Evolutionary conservation across 2,888 invertebrate species (phyloP), one percentile per base, ranked within the genome.

Genomic region (Ormyrus thymus): DNA sequence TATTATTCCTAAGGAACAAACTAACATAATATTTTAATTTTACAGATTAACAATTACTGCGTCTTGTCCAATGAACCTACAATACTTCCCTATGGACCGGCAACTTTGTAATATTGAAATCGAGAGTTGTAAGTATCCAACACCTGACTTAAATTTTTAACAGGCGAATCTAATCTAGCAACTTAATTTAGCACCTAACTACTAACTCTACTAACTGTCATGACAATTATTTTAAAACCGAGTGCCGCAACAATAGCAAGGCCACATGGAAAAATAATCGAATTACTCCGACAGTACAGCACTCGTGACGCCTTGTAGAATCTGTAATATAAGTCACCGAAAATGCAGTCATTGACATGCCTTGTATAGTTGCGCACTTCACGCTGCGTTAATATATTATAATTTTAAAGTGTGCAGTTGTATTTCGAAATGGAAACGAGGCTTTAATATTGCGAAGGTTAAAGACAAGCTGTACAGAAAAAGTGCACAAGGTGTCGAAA

Each of bases 41-140:
- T 93, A 66, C 93, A 97, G 97, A 90, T 94, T 98, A 91, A 98
- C 97, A 84, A 97, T 98, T 87, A 98, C 97, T 83, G 97, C 97
- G 83, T 97, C 97, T 85, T 98, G 98, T 91, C 97, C 97, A 78
- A 97, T 98, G 97, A 96, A 97, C 90, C 94, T 98, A 70, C 97
- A 97, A 90, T 97, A 97, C 91, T 98, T 97, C 90, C 98, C 98
- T 56, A 97, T 98, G 97, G 98, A 98, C 91, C 94, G 97, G 85
- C 98, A 98, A 90, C 91, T 97, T 84, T 98, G 98, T 91, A 96
- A 97, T 90, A 96, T 98, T 90, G 97, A 97, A 92, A 97, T 98
- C 87, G 97, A 98, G 94, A 97, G 97, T 93, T 98, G 98, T 98
- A 95, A 97, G 97, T 97, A 95, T 90, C 79, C 76, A 76, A 76